These are phyloP conservation scores for Periophthalmus modestus DNA, from an alignment of 2,113 vertebrate genomes.

Conservation along the genomic window DNA sequence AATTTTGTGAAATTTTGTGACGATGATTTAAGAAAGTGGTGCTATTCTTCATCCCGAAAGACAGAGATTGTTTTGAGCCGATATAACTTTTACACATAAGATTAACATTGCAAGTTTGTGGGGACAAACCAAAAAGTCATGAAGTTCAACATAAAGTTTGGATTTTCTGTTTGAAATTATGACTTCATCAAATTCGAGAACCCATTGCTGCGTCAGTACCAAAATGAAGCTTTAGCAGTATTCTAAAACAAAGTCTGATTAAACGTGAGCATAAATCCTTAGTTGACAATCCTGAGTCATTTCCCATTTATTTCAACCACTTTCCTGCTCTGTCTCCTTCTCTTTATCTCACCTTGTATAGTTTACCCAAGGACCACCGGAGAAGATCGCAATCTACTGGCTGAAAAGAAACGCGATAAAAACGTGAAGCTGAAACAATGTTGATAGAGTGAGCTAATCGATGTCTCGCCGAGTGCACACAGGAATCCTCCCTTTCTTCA, in stretches of 20 bases:
- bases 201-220: no score
- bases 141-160: no score
- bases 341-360: constrained; percentile 57
- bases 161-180: no score
- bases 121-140: no score
- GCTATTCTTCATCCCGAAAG: no score
- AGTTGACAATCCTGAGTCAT: constrained; percentile 57
- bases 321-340: constrained; percentile 39
- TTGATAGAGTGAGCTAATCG: constrained; percentile 68
- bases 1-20: no score
- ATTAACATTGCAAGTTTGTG: no score
- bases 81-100: no score
- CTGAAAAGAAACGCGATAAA: constrained; percentile 50
- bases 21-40: no score
- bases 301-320: constrained; percentile 55
- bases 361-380: constrained; percentile 65
- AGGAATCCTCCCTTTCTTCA: constrained; percentile 51
- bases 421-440: constrained; percentile 54
- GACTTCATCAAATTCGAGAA: no score
- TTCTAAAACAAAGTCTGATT: constrained; percentile 66
- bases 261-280: constrained; percentile 66
- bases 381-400: constrained; percentile 62
- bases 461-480: constrained; percentile 49
- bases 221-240: constrained; percentile 24
- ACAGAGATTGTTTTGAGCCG: no score